Base-by-base conservation (phyloP, 1,140 invertebrate genomes). In the Brachionus angularis region DNA sequence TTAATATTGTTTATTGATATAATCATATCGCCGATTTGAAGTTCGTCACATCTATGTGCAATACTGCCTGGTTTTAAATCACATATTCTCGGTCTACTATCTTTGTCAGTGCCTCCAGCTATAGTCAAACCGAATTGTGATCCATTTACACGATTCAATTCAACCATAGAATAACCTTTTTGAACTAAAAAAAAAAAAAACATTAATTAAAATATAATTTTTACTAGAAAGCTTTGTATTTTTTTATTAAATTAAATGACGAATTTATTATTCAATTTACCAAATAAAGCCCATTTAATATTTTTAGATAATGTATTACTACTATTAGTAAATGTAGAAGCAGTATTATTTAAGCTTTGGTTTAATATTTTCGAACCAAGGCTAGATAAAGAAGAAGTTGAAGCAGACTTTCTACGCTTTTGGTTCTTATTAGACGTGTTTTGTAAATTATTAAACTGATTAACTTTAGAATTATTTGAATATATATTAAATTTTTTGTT, bases 1-100 rank as follows among this genome's bases (percentile, higher is more conserved):
- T 86, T 85, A 72, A 89, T 89, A 10, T 89, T 89, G 80, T 91
- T 91, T 50, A 91, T 87, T 74, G 88, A 88, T 75, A 89, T 83
- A 27, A 91, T 86, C 64, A 86, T 84, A 80, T 91, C 89, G 12
- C 89, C 89, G 0, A 89, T 87, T 53, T 87, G 85, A 61, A 88
- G 77, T 46, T 81, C 79, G 76, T 87, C 85, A 71, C 84, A 84
- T 73, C 83, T 83, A 72, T 86, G 79, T 34, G 86, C 86, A 33
- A 85, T 81, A 39, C 85, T 84, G 5, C 86, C 86, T 12, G 86
- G 85, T 70, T 84, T 76, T 4, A 87, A 76, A 72, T 83, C 83
- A 14, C 84, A 82, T 67, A 87, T 84, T 53, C 81, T 82, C 4
- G 86, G 83, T 72, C 81, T 78, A 50, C 79, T 76, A 36, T 82